phyloP scores from a whole-genome alignment of 2,113 vertebrate genomes.

The Eptatretus burgeri region DNA sequence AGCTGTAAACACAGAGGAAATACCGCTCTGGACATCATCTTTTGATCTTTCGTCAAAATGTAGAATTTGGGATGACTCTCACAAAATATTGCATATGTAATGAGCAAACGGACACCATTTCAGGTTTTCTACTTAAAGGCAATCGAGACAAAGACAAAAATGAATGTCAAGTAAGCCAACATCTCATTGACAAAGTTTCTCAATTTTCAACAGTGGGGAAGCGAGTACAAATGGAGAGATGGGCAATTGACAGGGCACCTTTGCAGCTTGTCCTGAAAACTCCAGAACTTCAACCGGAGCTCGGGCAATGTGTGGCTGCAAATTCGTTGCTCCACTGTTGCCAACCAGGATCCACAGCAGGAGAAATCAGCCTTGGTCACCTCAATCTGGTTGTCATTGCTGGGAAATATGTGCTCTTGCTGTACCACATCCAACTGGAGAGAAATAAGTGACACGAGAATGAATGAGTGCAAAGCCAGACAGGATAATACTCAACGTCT shows the following conservation, averaged over 20 bases:
- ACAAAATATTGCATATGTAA: too few species aligned
- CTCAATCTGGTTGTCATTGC: slow-evolving; percentile 34
- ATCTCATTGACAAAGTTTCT: background rate
- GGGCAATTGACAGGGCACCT: slow-evolving; percentile 22
- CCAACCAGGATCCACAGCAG: slow-evolving; percentile 33
- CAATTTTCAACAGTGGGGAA: background rate
- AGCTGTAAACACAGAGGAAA: slow-evolving; percentile 21
- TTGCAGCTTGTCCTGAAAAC: slow-evolving; percentile 30
- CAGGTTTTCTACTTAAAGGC: background rate
- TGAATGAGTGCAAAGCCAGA: too few species aligned
- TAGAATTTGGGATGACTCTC: too few species aligned
- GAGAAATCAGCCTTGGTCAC: slow-evolving; percentile 37
- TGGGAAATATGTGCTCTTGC: slow-evolving; percentile 47
- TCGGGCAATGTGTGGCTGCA: slow-evolving; percentile 24
- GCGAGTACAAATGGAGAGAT: background rate
- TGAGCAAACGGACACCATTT: background rate
- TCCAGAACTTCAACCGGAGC: slow-evolving; percentile 53
- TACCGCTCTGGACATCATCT: background rate
- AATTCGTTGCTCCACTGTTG: slow-evolving; percentile 51
- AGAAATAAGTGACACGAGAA: background rate
- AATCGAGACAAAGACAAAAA: background rate
- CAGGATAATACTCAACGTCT: too few species aligned
- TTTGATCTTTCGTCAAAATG: too few species aligned
- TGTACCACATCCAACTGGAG: slow-evolving; percentile 69
- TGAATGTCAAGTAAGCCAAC: background rate